phyloP scores from a whole-genome alignment of 2,113 vertebrate species.

The Apaloderma vittatum region DNA sequence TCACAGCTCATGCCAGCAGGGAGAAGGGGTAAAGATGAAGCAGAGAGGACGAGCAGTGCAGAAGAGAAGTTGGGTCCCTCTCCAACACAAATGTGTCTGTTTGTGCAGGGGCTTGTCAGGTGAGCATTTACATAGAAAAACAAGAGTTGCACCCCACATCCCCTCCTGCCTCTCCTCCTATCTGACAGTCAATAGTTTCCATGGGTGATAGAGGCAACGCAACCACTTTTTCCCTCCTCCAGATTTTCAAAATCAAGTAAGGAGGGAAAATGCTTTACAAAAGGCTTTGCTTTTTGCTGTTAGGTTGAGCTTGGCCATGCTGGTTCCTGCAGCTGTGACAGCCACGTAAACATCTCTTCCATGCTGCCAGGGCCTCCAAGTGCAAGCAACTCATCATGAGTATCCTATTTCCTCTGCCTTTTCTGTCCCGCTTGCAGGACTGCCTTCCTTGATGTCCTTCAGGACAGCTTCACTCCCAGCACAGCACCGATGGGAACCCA shows the following conservation, averaged over 20 bases:
- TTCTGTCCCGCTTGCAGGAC: not conserved
- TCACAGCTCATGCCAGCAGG: not conserved
- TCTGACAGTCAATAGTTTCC: not conserved
- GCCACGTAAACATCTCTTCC: not conserved
- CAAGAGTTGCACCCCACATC: fast-evolving
- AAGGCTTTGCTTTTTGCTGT: not conserved
- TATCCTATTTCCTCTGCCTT: not conserved
- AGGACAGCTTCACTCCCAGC: not conserved
- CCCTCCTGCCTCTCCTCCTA: not conserved
- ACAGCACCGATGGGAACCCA: not conserved
- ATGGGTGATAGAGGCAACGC: not conserved
- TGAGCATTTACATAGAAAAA: not conserved
- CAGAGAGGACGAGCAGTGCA: not conserved
- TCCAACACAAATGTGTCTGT: not conserved
- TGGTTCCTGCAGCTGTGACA: not conserved
- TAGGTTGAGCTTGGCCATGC: not conserved
- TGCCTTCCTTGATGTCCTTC: no score
- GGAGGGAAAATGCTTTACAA: not conserved
- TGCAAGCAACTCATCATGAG: not conserved
- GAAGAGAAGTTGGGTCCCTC: not conserved
- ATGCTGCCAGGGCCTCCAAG: not conserved
- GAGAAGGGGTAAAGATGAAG: not conserved
- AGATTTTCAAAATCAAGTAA: not conserved
- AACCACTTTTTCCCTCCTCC: not conserved
- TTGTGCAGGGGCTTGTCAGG: not conserved